These are phyloP conservation scores for Colaptes auratus DNA, from an alignment of 2,113 vertebrate species.

Conservation along the genomic window DNA sequence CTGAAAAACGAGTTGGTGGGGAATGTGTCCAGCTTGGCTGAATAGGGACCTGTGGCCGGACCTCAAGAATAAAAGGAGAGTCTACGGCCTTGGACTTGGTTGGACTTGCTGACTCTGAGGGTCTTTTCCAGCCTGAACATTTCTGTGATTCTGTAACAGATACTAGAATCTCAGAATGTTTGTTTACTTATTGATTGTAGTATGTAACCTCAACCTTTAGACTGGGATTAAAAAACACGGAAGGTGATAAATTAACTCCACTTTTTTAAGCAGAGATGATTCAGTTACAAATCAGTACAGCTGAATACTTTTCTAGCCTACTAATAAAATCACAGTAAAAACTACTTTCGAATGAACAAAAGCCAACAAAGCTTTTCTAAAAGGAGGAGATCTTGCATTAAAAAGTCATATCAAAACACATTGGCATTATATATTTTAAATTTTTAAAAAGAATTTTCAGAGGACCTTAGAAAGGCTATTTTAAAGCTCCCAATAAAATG, in stretches of 20 bases:
- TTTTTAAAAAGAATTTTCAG: not conserved
- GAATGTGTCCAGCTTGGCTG: no score
- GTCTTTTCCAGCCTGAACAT: no score
- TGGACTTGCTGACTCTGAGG: no score
- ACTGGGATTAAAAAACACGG: not conserved
- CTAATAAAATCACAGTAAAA: not conserved
- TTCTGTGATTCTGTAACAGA: not conserved
- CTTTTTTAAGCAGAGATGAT: not conserved
- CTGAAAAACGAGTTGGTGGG: no score
- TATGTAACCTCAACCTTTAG: not conserved
- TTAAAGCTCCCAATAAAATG: not conserved
- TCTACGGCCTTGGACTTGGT: no score
- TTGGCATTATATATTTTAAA: not conserved
- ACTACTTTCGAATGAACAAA: not conserved
- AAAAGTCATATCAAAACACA: not conserved
- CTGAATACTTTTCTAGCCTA: not conserved
- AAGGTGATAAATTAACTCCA: not conserved
- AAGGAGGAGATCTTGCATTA: not conserved
- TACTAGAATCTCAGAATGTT: not conserved
- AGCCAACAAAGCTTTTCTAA: not conserved
- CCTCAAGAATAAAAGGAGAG: no score
- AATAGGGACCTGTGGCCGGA: no score
- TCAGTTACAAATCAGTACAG: not conserved
- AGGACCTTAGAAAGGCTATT: not conserved
- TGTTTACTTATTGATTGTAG: not conserved